These are phyloP conservation scores for Miniopterus natalensis DNA, from an alignment of 2,113 vertebrate genomes.

Conservation along the genomic window DNA sequence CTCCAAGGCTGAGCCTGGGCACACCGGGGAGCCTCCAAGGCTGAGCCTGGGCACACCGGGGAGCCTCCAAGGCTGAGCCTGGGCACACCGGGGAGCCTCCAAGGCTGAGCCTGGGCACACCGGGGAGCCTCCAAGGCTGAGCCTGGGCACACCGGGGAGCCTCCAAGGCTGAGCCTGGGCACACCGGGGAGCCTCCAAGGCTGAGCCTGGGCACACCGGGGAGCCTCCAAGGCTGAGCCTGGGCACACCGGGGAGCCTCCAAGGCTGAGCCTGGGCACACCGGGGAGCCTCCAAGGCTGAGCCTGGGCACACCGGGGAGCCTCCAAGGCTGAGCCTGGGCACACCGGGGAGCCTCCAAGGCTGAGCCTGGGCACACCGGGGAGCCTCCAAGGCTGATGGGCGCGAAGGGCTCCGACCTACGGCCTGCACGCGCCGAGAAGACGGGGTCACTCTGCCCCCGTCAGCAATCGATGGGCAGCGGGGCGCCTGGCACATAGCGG, in stretches of 20 bases:
- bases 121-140: background rate
- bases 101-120: background rate
- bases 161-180: background rate
- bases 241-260: background rate
- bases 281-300: background rate
- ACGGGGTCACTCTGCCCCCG: background rate
- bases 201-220: background rate
- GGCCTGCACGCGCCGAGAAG: background rate
- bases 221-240: background rate
- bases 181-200: accelerated
- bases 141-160: background rate
- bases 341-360: accelerated
- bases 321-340: background rate
- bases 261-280: background rate
- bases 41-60: background rate
- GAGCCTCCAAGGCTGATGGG: background rate
- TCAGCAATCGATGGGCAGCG: background rate
- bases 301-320: background rate
- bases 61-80: background rate
- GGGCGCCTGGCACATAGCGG: background rate
- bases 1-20: background rate
- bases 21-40: accelerated
- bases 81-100: background rate
- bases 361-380: background rate
- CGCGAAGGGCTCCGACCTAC: background rate